phyloP scores from a whole-genome alignment of 2,113 vertebrate genomes.

The Podarcis muralis region DNA sequence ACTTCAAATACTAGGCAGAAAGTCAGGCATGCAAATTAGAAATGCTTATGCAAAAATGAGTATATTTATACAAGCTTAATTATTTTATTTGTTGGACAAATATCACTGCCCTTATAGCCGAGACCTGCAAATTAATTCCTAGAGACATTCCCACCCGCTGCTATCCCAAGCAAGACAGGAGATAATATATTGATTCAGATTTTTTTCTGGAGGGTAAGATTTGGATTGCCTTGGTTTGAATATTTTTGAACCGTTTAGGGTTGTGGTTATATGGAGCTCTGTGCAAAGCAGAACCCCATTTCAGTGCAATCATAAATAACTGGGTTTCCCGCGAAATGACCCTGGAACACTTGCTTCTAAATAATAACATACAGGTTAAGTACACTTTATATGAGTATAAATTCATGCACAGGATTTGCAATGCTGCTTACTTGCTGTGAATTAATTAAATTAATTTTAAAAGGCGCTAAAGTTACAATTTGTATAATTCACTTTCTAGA shows the following conservation, averaged over 20 bases:
- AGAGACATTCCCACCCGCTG: not conserved
- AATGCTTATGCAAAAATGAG: not conserved
- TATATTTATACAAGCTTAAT: not conserved
- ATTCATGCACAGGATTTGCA: not conserved
- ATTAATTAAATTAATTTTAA: not conserved
- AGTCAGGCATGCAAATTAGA: not conserved
- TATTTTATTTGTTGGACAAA: not conserved
- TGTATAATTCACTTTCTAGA: not conserved
- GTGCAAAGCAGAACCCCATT: not conserved
- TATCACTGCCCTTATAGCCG: too few relatives aligned
- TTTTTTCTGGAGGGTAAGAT: not conserved
- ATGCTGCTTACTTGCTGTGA: not conserved
- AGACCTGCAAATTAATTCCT: not conserved
- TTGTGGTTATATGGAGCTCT: not conserved
- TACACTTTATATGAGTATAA: not conserved
- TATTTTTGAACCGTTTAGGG: not conserved
- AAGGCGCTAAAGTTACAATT: not conserved
- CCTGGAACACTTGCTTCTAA: not conserved
- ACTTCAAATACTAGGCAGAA: not conserved
- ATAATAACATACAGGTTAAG: not conserved
- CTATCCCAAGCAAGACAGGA: not conserved
- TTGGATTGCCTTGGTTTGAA: not conserved
- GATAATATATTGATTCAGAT: not conserved
- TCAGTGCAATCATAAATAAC: not conserved
- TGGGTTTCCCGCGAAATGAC: not conserved